Evolutionary conservation across 2,888 invertebrate genomes (phyloP).

Genomic region (Machimus rusticus): DNA sequence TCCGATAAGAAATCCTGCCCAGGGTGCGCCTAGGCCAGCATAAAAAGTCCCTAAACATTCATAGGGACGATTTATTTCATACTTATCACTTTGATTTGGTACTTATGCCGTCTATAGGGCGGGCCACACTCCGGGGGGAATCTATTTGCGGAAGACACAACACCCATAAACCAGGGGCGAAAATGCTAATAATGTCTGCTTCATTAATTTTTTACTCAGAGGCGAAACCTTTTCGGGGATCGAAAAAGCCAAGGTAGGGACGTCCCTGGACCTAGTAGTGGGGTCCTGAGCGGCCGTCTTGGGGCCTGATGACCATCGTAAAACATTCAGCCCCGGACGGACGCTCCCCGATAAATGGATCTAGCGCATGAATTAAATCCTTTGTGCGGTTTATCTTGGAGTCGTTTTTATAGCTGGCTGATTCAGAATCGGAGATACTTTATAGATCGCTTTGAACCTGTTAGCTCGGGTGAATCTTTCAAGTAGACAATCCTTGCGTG

Average conservation of each 20-base stretch:
- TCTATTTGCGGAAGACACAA: constrained; percentile 14
- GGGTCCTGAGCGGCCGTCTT: constrained; percentile 1
- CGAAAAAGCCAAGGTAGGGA: constrained; percentile 6
- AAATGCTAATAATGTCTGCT: constrained; percentile 38
- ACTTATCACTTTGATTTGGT: constrained; percentile 32
- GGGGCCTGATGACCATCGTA: constrained; percentile 6
- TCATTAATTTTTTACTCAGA: constrained; percentile 38
- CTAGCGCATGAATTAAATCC: constrained; percentile 14
- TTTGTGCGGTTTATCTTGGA: background rate
- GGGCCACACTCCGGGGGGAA: background rate
- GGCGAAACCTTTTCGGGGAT: constrained; percentile 14
- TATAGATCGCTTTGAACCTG: background rate
- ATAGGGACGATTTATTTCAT: constrained; percentile 23
- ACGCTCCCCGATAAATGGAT: background rate
- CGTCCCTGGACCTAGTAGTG: background rate
- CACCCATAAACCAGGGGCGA: background rate
- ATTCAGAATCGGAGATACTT: background rate
- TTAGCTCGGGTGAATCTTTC: background rate
- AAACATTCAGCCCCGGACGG: background rate
- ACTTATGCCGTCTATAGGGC: background rate
- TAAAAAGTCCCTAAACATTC: constrained; percentile 1
- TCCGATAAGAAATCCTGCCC: background rate
- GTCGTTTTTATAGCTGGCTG: background rate
- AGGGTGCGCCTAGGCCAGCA: background rate
- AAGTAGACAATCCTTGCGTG: background rate